These are phyloP conservation scores for Drosophila prostipennis DNA, from an alignment of 2,888 invertebrate species.

Conservation along the genomic window DNA sequence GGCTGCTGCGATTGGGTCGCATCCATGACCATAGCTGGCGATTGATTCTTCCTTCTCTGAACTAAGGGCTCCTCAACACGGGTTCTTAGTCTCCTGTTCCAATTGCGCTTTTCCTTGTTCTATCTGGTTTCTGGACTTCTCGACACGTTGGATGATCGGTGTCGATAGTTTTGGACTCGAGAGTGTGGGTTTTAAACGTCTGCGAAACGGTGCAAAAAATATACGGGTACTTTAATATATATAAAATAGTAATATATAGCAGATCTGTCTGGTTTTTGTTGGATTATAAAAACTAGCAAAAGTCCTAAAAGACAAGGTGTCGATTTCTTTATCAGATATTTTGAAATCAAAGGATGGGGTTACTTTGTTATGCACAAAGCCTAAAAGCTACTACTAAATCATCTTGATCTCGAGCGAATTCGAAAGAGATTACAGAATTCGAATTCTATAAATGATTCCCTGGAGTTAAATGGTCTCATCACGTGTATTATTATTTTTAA, in stretches of 20 bases:
- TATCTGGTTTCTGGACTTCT: neutral
- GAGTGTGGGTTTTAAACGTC: constrained; percentile 10
- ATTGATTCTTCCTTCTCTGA: constrained; percentile 19
- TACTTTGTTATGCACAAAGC: constrained; percentile 8
- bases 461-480: neutral
- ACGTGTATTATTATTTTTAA: neutral
- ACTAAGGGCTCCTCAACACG: constrained; percentile 16
- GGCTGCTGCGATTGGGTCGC: constrained; percentile 90
- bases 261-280: neutral
- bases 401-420: neutral
- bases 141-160: constrained; percentile 15
- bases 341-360: constrained; percentile 9
- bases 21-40: constrained; percentile 97
- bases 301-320: neutral
- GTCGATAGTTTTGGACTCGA: neutral
- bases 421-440: neutral
- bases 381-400: neutral
- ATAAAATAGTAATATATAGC: constrained; percentile 4
- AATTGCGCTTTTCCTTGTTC: neutral
- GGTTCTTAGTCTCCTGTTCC: neutral
- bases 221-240: constrained; percentile 7
- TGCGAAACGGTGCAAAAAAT: constrained; percentile 24
- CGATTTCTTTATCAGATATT: neutral
- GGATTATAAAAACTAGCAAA: constrained; percentile 10
- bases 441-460: neutral